Conservation (phyloP, 2,888 invertebrate species). For the Anarsia innoxiella region DNA sequence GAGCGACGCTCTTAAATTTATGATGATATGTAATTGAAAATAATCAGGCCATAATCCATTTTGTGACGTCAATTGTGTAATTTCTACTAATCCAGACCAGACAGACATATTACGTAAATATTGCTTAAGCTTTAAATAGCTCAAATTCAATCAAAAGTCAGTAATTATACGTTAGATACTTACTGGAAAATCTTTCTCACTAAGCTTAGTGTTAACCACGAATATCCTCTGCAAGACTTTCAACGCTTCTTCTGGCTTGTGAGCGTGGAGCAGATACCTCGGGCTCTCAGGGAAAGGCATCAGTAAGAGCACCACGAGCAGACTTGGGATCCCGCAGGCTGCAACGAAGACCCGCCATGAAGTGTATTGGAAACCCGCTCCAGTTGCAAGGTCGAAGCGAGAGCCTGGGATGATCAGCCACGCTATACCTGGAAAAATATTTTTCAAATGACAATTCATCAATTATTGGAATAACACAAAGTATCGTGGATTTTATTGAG, state of each 20-base stretch:
- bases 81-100: too few species aligned
- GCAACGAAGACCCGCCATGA: conserved; percentile 80
- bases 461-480: too few species aligned
- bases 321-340: conserved; percentile 75
- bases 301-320: conserved; percentile 65
- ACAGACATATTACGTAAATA: too few species aligned
- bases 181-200: conserved; percentile 71
- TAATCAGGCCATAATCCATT: too few species aligned
- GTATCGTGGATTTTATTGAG: too few species aligned
- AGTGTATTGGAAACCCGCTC: conserved; percentile 59
- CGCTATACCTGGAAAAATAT: conserved; percentile 48
- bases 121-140: neutral
- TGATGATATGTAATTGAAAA: too few species aligned
- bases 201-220: conserved; percentile 65
- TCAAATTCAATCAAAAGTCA: neutral
- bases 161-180: conserved; percentile 27
- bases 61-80: too few species aligned
- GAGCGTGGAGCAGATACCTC: conserved; percentile 67
- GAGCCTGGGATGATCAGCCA: conserved; percentile 60
- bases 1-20: too few species aligned
- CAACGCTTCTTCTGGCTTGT: conserved; percentile 64
- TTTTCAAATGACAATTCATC: too few species aligned
- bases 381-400: conserved; percentile 40
- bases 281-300: conserved; percentile 76
- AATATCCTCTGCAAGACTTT: conserved; percentile 73